Evolutionary conservation across 2,113 vertebrate species (phyloP).

Genomic region (Phaetusa simplex): DNA sequence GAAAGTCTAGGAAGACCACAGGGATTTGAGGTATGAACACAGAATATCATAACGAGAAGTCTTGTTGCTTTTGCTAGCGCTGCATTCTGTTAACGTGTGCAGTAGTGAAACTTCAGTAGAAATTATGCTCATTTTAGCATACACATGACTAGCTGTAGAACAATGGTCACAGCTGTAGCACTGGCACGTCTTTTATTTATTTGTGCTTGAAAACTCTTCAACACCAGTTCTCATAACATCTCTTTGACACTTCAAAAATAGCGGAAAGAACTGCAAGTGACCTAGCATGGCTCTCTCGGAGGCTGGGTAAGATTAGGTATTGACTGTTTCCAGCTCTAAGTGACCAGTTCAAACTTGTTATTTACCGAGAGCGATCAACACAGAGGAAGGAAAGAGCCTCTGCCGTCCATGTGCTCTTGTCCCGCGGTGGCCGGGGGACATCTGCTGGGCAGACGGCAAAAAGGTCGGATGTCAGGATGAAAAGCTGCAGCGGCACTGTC

Average conservation of each 20-base stretch:
- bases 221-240: neutral
- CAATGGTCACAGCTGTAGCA: neutral
- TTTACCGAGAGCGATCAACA: neutral
- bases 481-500: neutral
- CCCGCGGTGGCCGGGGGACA: neutral
- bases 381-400: neutral
- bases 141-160: neutral
- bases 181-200: neutral
- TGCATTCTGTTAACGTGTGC: conserved; percentile 11
- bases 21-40: conserved; percentile 90
- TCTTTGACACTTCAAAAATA: neutral
- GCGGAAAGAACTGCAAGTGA: conserved; percentile 4
- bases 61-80: neutral
- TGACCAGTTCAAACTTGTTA: neutral
- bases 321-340: conserved; percentile 28
- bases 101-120: conserved; percentile 3
- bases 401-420: neutral
- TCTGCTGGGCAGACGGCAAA: neutral
- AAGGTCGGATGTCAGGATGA: neutral
- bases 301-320: conserved; percentile 45
- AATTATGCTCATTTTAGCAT: neutral
- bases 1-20: conserved; percentile 90
- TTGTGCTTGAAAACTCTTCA: conserved; percentile 2
- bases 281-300: neutral
- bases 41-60: conserved; percentile 48